Base-by-base conservation (phyloP, 2,797 vertebrate genomes). In the Aratinga solstitialis region DNA sequence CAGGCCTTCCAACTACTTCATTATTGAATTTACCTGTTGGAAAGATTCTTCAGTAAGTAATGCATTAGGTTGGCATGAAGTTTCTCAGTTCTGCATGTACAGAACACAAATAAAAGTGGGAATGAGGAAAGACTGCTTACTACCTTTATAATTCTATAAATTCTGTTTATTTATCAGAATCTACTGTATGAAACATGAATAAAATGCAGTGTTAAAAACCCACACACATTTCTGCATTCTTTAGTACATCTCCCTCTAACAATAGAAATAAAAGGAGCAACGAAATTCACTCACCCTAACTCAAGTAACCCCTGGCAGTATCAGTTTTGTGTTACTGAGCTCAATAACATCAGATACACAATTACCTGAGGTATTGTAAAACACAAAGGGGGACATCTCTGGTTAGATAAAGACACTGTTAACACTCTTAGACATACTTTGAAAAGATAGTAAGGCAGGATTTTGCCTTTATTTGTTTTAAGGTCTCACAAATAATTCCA, bases 11-110 rank as follows among this genome's bases (percentile, higher is more conserved):
- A 54, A 84, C 51, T 72, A 82, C 68, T 93, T 93, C 62, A 85
- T 54, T 53, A 79, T 61, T 84, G 38, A 93, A 91, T 90, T 72
- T 90, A 85, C 73, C 89, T 78, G 47, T 85, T 97, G 63, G 27
- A 82, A 72, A 86, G 54, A 53, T 83, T 71, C 58, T 93, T 84
- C 68, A 59, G 10, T 58, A 62, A 77, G 38, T 59, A 93, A 79
- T 30, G 34, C 29, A 42, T 63, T 67, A 85, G 50, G 20, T 24
- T 42, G 42, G 13, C 34, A 18, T 67, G 59, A 59, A 87, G 9
- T 45, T 32, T 94, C 32, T 79, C 67, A 82, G 11, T 63, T 79
- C 26, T 6, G 10, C 38, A 11, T 34, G 11, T 19, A 84, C 3
- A 69, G 40, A 74, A 48, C 29, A 89, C 38, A 88, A 79, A 92